Percentiles rank a stretch among this genome's conserved stretches.
Conservation (phyloP, 2,888 invertebrate species). For the Helobdella robusta region DNA sequence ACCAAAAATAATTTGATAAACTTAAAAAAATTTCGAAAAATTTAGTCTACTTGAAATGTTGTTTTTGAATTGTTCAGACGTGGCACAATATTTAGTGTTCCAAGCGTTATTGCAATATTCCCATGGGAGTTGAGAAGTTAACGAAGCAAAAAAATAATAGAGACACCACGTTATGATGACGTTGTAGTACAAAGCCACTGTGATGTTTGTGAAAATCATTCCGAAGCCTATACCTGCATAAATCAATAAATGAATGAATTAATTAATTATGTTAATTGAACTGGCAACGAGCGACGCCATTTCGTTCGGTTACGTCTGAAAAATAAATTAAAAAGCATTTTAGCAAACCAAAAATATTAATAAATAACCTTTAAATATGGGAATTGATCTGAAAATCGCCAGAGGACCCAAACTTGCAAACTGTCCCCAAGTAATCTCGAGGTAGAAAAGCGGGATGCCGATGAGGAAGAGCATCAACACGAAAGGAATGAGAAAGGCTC, state of each 20-base stretch:
- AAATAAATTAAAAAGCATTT: no score
- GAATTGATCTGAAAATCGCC: constrained; percentile 40
- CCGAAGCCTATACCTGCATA: constrained; percentile 17
- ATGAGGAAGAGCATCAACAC: constrained; percentile 30
- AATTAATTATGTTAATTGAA: no score
- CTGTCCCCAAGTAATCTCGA: constrained; percentile 33
- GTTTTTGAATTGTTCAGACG: constrained; percentile 13
- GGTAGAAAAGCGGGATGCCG: constrained; percentile 42
- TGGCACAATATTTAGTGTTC: constrained; percentile 30
- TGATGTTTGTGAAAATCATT: constrained; percentile 36
- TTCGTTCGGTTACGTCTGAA: no score
- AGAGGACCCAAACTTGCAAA: constrained; percentile 38
- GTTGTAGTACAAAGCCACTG: constrained; percentile 48
- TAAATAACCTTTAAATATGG: constrained; percentile 42
- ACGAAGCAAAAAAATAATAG: constrained; percentile 46
- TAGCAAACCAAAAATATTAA: no score
- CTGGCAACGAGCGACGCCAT: no score
- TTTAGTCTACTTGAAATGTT: no score
- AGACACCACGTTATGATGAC: constrained; percentile 47
- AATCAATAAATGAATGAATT: no score
- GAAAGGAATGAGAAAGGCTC: constrained; percentile 31
- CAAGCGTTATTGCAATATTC: constrained; percentile 39
- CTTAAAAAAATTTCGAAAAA: no score
- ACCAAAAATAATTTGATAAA: no score
- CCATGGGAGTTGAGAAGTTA: constrained; percentile 47